A percentile compares a stretch with the other conserved stretches of the same genome.
Conservation (phyloP, 2,113 vertebrate genomes). For the Leptocoma aspasia region DNA sequence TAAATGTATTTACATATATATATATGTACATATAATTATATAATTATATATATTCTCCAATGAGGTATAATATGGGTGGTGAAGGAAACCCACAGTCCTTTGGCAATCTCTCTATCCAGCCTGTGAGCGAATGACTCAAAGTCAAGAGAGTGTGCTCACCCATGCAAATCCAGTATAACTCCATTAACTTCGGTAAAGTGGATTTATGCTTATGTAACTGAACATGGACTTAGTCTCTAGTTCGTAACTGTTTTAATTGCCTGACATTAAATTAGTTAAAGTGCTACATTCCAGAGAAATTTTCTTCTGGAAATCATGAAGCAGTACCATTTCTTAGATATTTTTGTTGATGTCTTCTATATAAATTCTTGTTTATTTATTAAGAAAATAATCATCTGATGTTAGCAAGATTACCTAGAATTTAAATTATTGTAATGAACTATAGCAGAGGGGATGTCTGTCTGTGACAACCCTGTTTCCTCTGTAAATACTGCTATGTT, state of each 20-base stretch:
- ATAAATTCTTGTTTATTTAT: background rate
- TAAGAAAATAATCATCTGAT: background rate
- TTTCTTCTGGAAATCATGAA: background rate
- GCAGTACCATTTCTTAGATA: background rate
- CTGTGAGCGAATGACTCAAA: background rate
- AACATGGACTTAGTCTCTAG: background rate
- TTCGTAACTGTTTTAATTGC: background rate
- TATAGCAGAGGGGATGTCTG: background rate
- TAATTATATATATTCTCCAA: background rate
- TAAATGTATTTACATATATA: background rate
- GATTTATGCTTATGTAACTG: background rate
- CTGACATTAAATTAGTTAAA: background rate
- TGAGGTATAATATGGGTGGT: background rate
- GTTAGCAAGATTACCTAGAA: background rate
- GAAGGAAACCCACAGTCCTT: background rate
- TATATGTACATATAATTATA: background rate
- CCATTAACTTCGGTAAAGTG: background rate
- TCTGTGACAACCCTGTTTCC: slow-evolving; percentile 1
- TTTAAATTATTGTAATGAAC: background rate
- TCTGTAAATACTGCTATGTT: slow-evolving; percentile 18
- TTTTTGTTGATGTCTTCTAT: background rate
- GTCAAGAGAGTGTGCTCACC: background rate
- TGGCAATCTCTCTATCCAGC: background rate
- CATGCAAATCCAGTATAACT: background rate
- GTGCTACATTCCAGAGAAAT: background rate